These are phyloP conservation scores for Cephus sareptanus DNA, from an alignment of 2,888 invertebrate genomes.

Conservation along the genomic window DNA sequence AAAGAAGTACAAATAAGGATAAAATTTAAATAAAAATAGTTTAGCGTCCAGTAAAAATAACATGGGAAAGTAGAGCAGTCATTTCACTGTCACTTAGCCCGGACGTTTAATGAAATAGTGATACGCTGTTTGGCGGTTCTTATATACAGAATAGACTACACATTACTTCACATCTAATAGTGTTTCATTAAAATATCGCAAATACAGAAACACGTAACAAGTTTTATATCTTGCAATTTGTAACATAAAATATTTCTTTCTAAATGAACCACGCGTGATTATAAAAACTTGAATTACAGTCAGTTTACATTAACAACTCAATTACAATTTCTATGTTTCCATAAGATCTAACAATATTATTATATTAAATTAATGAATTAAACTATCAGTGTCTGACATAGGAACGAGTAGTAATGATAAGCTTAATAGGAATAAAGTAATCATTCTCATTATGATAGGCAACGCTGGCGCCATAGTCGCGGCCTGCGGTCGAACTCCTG, in stretches of 20 bases:
- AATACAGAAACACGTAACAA: neutral
- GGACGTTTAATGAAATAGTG: conserved; percentile 16
- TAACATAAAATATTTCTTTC: neutral
- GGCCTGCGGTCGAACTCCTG: conserved; percentile 19
- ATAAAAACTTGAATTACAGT: neutral
- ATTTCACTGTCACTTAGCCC: neutral
- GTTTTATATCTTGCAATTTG: neutral
- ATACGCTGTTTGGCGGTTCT: conserved; percentile 15
- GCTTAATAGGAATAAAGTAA: neutral
- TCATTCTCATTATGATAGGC: neutral
- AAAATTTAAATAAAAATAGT: neutral
- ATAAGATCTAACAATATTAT: neutral
- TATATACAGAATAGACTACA: neutral
- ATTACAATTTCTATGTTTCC: neutral
- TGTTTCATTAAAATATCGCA: neutral
- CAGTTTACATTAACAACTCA: neutral
- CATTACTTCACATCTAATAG: neutral
- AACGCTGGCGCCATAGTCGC: neutral
- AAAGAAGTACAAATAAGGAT: too few species aligned
- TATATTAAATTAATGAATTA: neutral
- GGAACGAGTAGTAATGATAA: neutral
- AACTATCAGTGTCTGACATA: neutral
- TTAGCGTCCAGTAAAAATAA: neutral
- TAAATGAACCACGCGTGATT: neutral
- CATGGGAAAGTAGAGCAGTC: neutral